These are phyloP conservation scores for Sinelater perroti DNA, from an alignment of 2,888 invertebrate genomes.

Conservation along the genomic window DNA sequence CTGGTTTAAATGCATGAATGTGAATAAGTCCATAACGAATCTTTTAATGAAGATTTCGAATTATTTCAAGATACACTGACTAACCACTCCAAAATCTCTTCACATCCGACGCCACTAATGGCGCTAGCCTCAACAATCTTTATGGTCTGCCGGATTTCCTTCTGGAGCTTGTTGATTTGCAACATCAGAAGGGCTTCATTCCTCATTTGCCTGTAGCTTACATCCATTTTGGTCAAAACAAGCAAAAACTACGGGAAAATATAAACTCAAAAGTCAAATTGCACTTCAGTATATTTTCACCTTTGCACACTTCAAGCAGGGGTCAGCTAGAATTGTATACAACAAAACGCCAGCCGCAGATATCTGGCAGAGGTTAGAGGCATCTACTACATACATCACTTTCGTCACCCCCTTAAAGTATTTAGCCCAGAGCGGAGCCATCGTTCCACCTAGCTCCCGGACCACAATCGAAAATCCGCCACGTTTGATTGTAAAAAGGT, in stretches of 20 bases:
- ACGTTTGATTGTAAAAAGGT: slow-evolving; percentile 72
- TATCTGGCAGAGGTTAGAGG: slow-evolving; percentile 86
- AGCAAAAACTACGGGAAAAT: slow-evolving; percentile 67
- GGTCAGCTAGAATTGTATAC: slow-evolving; percentile 80
- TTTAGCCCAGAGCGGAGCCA: slow-evolving; percentile 84
- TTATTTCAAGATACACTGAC: too few relatives aligned
- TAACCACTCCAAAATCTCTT: slow-evolving; percentile 72
- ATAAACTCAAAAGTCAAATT: not conserved
- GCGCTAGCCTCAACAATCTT: slow-evolving; percentile 79
- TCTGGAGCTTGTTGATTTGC: slow-evolving; percentile 74
- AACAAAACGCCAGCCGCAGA: slow-evolving; percentile 83
- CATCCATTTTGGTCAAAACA: slow-evolving; percentile 84
- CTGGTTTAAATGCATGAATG: too few relatives aligned
- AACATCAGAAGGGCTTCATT: slow-evolving; percentile 86
- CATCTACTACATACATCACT: slow-evolving; percentile 83
- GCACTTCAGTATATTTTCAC: slow-evolving; percentile 63
- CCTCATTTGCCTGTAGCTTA: slow-evolving; percentile 85
- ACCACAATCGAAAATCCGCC: slow-evolving; percentile 55
- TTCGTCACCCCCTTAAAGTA: slow-evolving; percentile 74
- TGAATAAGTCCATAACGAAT: too few relatives aligned
- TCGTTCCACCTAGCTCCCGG: slow-evolving; percentile 81
- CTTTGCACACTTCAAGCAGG: slow-evolving; percentile 71
- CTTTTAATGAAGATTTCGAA: too few relatives aligned
- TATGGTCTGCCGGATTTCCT: slow-evolving; percentile 74
- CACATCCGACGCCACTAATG: slow-evolving; percentile 74